Evolutionary conservation across 2,113 vertebrate genomes (phyloP), one percentile per base, ranked within the genome.

Genomic region (Oreochromis aureus): DNA sequence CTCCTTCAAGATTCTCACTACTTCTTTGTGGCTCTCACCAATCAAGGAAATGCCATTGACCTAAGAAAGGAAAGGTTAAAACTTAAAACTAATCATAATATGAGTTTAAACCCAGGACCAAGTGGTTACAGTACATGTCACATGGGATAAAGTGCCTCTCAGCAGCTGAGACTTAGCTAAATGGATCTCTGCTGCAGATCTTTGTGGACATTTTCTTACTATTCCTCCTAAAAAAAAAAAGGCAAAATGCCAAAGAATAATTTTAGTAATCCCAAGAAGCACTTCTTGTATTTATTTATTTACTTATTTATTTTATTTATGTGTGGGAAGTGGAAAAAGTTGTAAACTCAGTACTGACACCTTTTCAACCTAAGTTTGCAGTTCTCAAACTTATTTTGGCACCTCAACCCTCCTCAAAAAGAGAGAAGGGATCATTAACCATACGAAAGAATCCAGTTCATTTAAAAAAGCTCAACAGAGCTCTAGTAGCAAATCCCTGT

Each of bases 1-100:
- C 76, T 99, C 98, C 95, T 98, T 99, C 91, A 99, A 95, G 94
- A 99, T 98, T 89, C 92, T 97, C 32, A 99, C 97, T 6, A 99
- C 99, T 92, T 98, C 98, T 89, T 98, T 98, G 90, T 99, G 98
- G 82, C 95, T 98, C 95, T 99, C 96, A 41, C 98, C 98, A 92
- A 99, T 98, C 13, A 99, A 95, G 81, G 97, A 96, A 87, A 97
- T 97, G 19, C 98, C 97, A 92, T 99, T 99, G 76, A 99, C 98
- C 99, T 89, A 55, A n/a, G 10, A 30, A 61, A 22, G n/a, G 53
- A 41, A 12, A 54, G 3, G 34, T 58, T 48, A 32, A 66, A 39
- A 83, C 18, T 59, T 15, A 24, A 53, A 85, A 27, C 24, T 32
- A 11, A 19, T 46, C 6, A 48, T 84, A 5, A 78, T 12, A 32